Base-by-base conservation (phyloP, 2,888 invertebrate genomes). In the Neoascia interrupta region DNA sequence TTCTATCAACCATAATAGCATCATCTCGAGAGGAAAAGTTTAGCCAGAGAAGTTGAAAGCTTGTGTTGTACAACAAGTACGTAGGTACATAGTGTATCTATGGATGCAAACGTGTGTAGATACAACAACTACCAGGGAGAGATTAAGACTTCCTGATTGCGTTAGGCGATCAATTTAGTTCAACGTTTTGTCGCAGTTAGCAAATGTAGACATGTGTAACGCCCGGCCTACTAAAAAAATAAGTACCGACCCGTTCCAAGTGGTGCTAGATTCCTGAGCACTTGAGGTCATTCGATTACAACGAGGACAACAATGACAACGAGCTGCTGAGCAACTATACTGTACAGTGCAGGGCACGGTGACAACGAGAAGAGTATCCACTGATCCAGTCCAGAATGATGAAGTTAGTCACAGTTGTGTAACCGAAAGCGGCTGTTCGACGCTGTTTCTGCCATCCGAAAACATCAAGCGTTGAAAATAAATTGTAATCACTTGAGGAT, bases 401-500 rank as follows among this genome's bases (percentile, higher is more conserved):
- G 56, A 72, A 70, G 61, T 70, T 75, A 49, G 70, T 63, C 23
- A 31, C 63, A 63, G 56, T 75, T 75, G 61, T 70, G 56, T 70
- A 58, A 56, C 36, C 19, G 45, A 28, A 31, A 41, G 26, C 19
- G 31, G 49, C 54, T 49, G 8, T 28, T 21, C 26, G 11, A 15
- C 21, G 28, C n/a, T 36, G 36, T n/a, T 34, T 2, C 37, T 6
- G 15, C 13, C 31, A 21, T 15, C 18, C 28, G n/a, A 28, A 26
- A n/a, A n/a, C n/a, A n/a, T n/a, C 8, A 10, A 5, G n/a, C n/a
- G 23, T 18, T 15, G 43, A 18, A 64, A 53, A 76, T 76, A 76
- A 70, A 76, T 76, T 76, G 76, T 76, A 64, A 76, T 76, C 76
- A 76, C 76, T 76, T 76, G 76, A 76, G 76, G 72, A 76, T 53